phyloP scores from a whole-genome alignment of 1,140 invertebrate genomes.

The Drosophila aff. region DNA sequence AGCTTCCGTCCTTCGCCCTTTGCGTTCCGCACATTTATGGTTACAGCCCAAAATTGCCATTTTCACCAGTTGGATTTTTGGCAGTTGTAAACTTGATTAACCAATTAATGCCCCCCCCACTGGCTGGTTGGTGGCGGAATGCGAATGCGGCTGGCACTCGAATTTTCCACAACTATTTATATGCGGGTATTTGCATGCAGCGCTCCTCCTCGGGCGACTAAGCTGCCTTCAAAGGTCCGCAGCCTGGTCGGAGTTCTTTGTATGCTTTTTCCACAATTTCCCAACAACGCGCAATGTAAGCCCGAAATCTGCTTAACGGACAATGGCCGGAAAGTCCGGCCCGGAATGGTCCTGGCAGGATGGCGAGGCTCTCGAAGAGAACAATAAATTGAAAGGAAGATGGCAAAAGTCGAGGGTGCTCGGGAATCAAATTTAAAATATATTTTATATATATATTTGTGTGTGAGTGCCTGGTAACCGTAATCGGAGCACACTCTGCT shows the following conservation, averaged over 20 bases:
- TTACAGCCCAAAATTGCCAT: conserved; percentile 33
- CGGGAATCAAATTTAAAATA: conserved; percentile 47
- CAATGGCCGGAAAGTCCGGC: conserved; percentile 28
- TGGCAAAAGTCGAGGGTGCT: conserved; percentile 42
- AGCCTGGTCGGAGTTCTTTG: conserved; percentile 12
- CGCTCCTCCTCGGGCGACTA: conserved; percentile 1
- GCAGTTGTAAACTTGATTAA: conserved; percentile 51
- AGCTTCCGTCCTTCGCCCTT: conserved; percentile 16
- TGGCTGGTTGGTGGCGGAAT: neutral
- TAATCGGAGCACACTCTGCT: conserved; percentile 33
- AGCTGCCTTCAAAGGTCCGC: conserved; percentile 33
- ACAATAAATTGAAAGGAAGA: conserved; percentile 46
- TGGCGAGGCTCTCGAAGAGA: conserved; percentile 16
- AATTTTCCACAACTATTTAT: conserved; percentile 16
- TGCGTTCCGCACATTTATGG: conserved; percentile 42
- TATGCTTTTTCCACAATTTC: conserved; percentile 30
- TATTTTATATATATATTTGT: conserved; percentile 16
- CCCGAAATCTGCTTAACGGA: conserved; percentile 46
- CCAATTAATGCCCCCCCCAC: conserved; percentile 32
- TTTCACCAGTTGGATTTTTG: conserved; percentile 39
- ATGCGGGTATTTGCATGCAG: conserved; percentile 35
- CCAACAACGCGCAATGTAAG: conserved; percentile 33
- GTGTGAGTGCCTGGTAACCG: conserved; percentile 31
- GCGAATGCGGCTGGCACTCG: neutral
- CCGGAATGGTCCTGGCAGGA: conserved; percentile 29